Evolutionary conservation across 2,797 vertebrate genomes (phyloP).

Genomic region (Zenarchopterus dispar): DNA sequence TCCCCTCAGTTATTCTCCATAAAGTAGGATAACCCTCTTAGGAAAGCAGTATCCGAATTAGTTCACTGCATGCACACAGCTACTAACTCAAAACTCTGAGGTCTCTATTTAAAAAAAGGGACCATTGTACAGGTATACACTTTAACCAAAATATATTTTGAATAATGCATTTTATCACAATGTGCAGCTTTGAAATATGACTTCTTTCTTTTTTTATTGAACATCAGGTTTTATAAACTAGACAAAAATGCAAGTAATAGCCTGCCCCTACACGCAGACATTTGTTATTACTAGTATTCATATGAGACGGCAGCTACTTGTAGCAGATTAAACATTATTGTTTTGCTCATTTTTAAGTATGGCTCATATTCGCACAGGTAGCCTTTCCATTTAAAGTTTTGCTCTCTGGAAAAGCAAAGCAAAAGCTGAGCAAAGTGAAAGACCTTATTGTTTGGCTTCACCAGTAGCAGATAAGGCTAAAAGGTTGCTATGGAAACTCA

Average conservation of each 20-base stretch:
- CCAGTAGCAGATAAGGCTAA: constrained; percentile 92
- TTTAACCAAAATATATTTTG: too few relatives aligned
- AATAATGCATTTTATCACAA: too few relatives aligned
- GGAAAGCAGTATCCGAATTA: neutral
- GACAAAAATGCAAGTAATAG: neutral
- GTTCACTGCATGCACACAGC: too few relatives aligned
- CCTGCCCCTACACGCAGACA: neutral
- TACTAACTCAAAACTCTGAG: too few relatives aligned
- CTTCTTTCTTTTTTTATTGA: too few relatives aligned
- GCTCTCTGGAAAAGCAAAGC: constrained; percentile 55
- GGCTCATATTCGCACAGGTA: constrained; percentile 40
- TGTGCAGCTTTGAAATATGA: too few relatives aligned
- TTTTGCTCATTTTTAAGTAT: constrained; percentile 18
- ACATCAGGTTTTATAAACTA: neutral
- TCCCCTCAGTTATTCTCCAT: constrained; percentile 18
- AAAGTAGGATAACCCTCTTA: constrained; percentile 8
- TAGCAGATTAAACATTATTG: constrained; percentile 8
- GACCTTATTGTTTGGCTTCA: constrained; percentile 87
- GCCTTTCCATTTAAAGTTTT: constrained; percentile 47
- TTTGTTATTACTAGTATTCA: neutral
- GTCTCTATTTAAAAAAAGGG: too few relatives aligned
- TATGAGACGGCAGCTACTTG: constrained; percentile 3
- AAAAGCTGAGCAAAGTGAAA: constrained; percentile 86
- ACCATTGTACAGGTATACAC: too few relatives aligned
- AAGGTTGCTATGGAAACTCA: constrained; percentile 90